Evolutionary conservation across 2,888 invertebrate species (phyloP), one percentile per base, ranked within the genome.

Genomic region (Punctoribates punctum): DNA sequence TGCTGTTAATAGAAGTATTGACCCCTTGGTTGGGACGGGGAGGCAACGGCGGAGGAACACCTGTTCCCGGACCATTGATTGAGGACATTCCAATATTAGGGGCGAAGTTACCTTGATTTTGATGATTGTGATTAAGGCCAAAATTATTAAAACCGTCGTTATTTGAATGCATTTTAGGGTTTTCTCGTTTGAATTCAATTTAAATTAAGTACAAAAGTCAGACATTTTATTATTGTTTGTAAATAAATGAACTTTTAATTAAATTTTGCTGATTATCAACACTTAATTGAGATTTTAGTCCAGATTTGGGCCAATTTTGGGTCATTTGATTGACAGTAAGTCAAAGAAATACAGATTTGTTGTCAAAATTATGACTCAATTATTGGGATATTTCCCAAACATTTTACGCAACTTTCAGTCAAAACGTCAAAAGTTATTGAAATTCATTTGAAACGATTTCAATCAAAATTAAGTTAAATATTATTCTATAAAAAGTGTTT

Each of bases 31-130:
- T 51, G 51, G 51, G 74, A 38, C 78, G 76, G 4, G 77, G 78
- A 25, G 79, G 79, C 17, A 79, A 48, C 65, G 79, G 78, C 1
- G 79, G 79, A 17, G 77, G 72, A 1, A 54, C 72, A 46, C 54
- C 46, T 70, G 74, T 17, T 17, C 20, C 29, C 17, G n/a, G 42
- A 42, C 13, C n/a, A n/a, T n/a, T n/a, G n/a, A 34, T 65, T 65
- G 27, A 29, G 6, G 8, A 15, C 51, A 51, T 51, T 5, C 34
- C 34, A 5, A 34, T 34, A 34, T 34, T 34, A 34, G 4, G 3
- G 4, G 34, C 8, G 34, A 57, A 57, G 23, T 57, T 23, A n/a
- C 25, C 25, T 34, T 62, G 62, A 27, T n/a, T 62, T 25, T 25
- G 60, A 48, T 62, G 62, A 27, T n/a, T 62, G 2, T 25, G 60